Evolutionary conservation across 2,888 invertebrate species (phyloP).

Genomic region (Agonopterix arenella): DNA sequence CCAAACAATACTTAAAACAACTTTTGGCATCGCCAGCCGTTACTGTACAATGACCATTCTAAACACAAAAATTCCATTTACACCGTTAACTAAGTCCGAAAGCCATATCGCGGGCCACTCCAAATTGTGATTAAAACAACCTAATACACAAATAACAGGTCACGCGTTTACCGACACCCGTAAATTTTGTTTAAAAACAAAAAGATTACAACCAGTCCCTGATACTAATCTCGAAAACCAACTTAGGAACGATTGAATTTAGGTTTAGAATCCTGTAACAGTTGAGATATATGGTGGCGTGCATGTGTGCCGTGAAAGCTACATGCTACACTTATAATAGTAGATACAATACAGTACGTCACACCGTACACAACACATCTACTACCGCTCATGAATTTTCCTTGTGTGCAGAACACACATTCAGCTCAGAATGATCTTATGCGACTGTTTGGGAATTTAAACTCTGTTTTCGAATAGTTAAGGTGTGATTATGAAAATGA

Average conservation of each 20-base stretch:
- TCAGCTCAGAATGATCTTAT: slow-evolving; percentile 28
- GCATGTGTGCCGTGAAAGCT: slow-evolving; percentile 73
- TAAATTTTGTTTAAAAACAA: slow-evolving; percentile 28
- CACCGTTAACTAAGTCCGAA: slow-evolving; percentile 49
- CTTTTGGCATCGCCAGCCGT: slow-evolving; percentile 8
- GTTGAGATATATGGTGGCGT: slow-evolving; percentile 40
- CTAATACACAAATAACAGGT: slow-evolving; percentile 76
- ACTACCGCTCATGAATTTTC: slow-evolving; percentile 57
- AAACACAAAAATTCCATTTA: slow-evolving; percentile 17
- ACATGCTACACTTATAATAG: slow-evolving; percentile 73
- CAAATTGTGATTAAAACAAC: slow-evolving; percentile 76
- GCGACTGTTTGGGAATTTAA: slow-evolving; percentile 16
- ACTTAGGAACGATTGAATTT: background rate
- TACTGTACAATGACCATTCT: slow-evolving; percentile 18
- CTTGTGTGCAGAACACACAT: slow-evolving; percentile 45
- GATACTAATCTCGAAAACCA: slow-evolving; percentile 15
- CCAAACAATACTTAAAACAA: background rate
- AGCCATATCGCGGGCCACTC: slow-evolving; percentile 72
- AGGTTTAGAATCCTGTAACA: slow-evolving; percentile 17
- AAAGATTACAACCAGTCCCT: slow-evolving; percentile 29
- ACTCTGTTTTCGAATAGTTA: slow-evolving; percentile 17
- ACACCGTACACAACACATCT: slow-evolving; percentile 67
- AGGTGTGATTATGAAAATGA: slow-evolving; percentile 19
- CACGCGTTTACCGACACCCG: slow-evolving; percentile 69
- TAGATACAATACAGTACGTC: slow-evolving; percentile 69